Base-by-base conservation (phyloP, 2,888 invertebrate species). In the Mylabris sibirica region DNA sequence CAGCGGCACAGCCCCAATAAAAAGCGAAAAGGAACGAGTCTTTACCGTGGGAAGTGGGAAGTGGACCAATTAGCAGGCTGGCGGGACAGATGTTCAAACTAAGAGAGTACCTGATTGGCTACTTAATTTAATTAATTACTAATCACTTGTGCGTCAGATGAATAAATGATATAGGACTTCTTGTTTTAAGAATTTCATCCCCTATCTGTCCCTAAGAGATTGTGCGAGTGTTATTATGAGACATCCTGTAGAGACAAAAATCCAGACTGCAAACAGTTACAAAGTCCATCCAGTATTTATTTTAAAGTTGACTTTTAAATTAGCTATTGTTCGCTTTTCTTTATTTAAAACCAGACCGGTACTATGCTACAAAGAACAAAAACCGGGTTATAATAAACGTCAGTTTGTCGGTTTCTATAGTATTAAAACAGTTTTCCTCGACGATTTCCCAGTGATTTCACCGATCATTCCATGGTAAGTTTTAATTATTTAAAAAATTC, bases 321-420 rank as follows among this genome's bases (percentile, higher is more conserved):
- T 60, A 34, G 41, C 68, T 57, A 70, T 70, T 75, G 75, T 75
- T 75, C 72, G 59, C 60, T 68, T 60, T 68, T 64, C 72, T 71
- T 74, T 72, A 74, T 70, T 70, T 71, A 75, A 75, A 72, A 57
- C 69, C 67, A 70, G 70, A 70, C 75, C 75, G 75, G 74, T 60
- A 75, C 71, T 66, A 75, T 71, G 74, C 71, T 69, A 74, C 70
- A 71, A 62, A 71, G 72, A 72, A 70, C 75, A 75, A 66, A 63
- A 65, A 57, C 66, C 65, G 6, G 12, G 14, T 70, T 66, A 71
- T 73, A 69, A 69, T 68, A 65, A 62, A 34, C 30, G 41, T n/a
- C 30, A 6, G 62, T 59, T 65, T 44, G 66, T 66, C 53, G 30
- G 53, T 63, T 67, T 38, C 30, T 30, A 8, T 30, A 30, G 4